Base-by-base conservation (phyloP, 2,113 vertebrate genomes). In the Sander lucioperca region DNA sequence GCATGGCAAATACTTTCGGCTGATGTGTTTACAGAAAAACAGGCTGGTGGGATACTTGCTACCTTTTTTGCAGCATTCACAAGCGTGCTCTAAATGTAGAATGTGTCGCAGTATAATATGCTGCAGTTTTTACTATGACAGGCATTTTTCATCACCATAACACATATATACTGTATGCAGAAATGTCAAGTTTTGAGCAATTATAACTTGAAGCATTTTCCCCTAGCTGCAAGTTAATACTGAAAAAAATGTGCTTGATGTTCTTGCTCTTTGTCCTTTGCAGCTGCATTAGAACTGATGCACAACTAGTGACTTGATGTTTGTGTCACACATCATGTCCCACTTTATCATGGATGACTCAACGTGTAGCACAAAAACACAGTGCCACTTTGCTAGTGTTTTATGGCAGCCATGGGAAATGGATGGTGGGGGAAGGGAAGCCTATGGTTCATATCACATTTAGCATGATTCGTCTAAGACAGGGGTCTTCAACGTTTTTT, bases 21-120 rank as follows among this genome's bases (percentile, higher is more conserved):
- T 76, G 69, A 80, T 74, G 75, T 88, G 72, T 90, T 89, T 86
- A 74, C 74, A 82, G 62, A 82, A 82, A 88, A 62, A 65, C 83
- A 48, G 62, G 71, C 69, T 25, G 14, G 65, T 70, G 73, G 76
- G 68, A 81, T 73, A 51, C n/a, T 80, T 80, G 66, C 82, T 80
- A 43, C 84, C 72, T 75, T 63, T 83, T 79, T 25, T 70, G 58
- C 39, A 19, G 59, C 62, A 65, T 69, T 73, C 47, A 25, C n/a
- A 14, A 18, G 0, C 57, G 59, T 54, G 48, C 57, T 53, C 10
- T 5, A 48, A 51, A 74, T 78, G 45, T 39, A 76, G 21, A 80
- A 81, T 16, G 64, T 62, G 71, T 79, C 72, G 73, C 19, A 61
- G 36, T 25, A 62, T 30, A 79, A 27, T 25, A 57, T 19, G 15